Evolutionary conservation across 2,113 vertebrate genomes (phyloP).

Genomic region (Serilophus lunatus): DNA sequence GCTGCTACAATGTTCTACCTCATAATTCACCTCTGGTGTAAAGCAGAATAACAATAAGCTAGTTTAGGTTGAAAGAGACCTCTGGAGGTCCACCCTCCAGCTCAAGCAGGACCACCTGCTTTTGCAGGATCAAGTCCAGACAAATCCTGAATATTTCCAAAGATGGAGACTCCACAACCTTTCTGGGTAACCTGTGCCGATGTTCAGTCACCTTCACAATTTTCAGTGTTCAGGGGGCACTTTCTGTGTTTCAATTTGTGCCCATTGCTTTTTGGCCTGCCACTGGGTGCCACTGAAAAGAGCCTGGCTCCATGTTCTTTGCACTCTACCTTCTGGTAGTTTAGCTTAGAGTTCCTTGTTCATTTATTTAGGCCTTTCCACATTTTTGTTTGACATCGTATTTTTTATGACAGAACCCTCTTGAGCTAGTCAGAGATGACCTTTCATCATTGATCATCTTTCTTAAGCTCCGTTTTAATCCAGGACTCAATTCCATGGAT

Average conservation of each 20-base stretch:
- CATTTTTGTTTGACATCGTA: neutral
- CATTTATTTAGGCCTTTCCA: neutral
- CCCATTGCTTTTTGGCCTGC: neutral
- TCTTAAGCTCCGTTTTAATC: neutral
- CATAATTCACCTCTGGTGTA: neutral
- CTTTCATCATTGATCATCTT: neutral
- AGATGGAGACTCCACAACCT: neutral
- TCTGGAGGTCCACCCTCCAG: neutral
- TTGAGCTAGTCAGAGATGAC: neutral
- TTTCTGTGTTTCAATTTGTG: neutral
- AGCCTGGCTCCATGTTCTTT: neutral
- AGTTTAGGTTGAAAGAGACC: neutral
- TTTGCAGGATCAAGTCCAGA: neutral
- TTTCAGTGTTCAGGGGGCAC: neutral
- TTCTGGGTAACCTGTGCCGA: neutral
- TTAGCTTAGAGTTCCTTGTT: neutral
- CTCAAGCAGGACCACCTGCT: neutral
- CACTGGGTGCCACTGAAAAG: neutral
- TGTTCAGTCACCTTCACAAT: neutral
- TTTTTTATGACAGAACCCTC: neutral
- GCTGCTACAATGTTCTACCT: neutral
- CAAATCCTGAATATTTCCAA: neutral
- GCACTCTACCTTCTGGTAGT: rapidly evolving
- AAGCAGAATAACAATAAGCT: neutral
- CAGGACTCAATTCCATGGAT: neutral